Percentiles rank a stretch among this genome's conserved stretches.
phyloP scores from a whole-genome alignment of 2,888 invertebrate species.

The Acanthosepion pharaonis region DNA sequence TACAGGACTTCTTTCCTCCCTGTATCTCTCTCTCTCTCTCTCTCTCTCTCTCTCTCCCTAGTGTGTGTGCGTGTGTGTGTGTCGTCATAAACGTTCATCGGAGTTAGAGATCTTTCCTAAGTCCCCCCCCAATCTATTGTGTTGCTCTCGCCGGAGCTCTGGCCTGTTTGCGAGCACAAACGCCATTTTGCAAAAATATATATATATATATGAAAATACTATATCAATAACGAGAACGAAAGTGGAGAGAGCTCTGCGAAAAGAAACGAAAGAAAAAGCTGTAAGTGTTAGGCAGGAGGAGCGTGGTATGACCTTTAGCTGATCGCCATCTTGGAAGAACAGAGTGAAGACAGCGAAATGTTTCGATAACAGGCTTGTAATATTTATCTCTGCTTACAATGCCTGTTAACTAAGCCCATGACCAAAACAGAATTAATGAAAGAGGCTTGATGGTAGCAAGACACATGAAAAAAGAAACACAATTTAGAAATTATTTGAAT shows the following conservation, averaged over 20 bases:
- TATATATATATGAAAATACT: not conserved
- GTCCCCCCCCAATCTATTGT: no score
- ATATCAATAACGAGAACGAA: not conserved
- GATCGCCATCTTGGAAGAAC: not conserved
- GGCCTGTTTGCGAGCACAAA: not conserved
- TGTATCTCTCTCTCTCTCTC: no score
- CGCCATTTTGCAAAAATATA: not conserved
- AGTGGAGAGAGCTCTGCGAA: no score
- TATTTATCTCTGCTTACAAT: conserved; percentile 33
- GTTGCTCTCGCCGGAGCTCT: not conserved
- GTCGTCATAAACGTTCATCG: not conserved
- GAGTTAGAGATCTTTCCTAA: no score
- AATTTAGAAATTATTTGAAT: conserved; percentile 33
- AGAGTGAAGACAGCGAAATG: not conserved
- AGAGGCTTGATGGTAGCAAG: not conserved
- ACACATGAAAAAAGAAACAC: not conserved
- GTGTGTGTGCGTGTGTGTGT: not conserved
- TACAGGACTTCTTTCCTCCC: no score
- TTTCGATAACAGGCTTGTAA: conserved; percentile 4
- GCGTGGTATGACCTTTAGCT: not conserved
- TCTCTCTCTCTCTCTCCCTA: no score
- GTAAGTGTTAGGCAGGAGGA: not conserved
- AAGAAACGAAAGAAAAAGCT: not conserved
- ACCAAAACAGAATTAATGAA: conserved; percentile 33
- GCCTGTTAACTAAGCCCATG: conserved; percentile 1